Evolutionary conservation across 1,140 invertebrate species (phyloP).

Genomic region (Andricus grossulariae): DNA sequence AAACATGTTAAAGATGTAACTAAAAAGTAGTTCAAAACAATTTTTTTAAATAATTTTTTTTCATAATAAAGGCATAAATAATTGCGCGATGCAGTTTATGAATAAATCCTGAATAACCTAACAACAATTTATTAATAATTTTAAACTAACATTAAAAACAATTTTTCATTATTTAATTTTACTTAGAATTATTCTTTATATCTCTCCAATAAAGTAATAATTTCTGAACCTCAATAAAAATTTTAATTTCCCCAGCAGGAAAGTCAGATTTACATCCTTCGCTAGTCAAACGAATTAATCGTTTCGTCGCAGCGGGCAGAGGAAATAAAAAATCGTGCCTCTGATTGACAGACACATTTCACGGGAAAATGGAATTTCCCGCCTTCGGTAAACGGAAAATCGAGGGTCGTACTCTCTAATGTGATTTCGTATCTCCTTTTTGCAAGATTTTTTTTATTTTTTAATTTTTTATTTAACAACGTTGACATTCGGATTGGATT

Average conservation of each 20-base stretch:
- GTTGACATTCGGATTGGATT: neutral
- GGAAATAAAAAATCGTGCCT: neutral
- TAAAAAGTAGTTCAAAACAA: no score
- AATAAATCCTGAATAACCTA: no score
- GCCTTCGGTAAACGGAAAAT: neutral
- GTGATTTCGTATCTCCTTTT: slow-evolving; percentile 22
- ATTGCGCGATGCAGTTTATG: no score
- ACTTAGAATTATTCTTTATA: no score
- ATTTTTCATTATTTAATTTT: no score
- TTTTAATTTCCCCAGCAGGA: neutral
- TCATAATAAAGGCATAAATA: no score
- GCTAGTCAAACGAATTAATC: slow-evolving; percentile 10
- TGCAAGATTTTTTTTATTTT: neutral
- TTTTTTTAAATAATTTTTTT: no score
- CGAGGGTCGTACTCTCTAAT: neutral
- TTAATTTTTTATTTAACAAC: no score
- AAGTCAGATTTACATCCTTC: slow-evolving; percentile 2
- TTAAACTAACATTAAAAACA: no score
- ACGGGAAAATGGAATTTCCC: slow-evolving; percentile 1
- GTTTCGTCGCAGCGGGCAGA: neutral
- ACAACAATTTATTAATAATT: no score
- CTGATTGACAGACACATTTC: slow-evolving; percentile 25
- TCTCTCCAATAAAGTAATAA: neutral
- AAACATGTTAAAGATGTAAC: no score
- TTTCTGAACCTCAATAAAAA: neutral